Conservation (phyloP, 30 jellyfish, hydroid and myxozoan species). For the Clytia hemisphaerica region DNA sequence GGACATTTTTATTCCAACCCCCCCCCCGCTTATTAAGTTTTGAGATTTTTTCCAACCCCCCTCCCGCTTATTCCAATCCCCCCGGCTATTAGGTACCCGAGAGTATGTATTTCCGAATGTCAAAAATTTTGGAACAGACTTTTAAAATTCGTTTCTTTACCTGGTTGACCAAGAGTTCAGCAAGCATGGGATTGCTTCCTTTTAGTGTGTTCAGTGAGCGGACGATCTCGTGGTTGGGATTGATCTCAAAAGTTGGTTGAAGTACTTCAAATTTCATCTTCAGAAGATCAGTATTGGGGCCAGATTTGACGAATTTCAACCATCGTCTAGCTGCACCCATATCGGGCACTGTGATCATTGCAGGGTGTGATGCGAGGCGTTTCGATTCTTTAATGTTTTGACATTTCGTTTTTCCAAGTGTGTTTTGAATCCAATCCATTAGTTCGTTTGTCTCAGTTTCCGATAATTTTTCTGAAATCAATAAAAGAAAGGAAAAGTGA, state of each 20-base stretch:
- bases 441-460: conserved; percentile 55
- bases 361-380: conserved; percentile 94
- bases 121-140: too few relatives aligned
- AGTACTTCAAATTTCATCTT: conserved; percentile 63
- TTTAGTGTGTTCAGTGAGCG: conserved; percentile 54
- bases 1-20: too few relatives aligned
- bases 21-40: too few relatives aligned
- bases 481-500: not conserved
- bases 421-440: conserved; percentile 62
- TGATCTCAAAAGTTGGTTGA: conserved; percentile 86
- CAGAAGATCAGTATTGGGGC: conserved; percentile 81
- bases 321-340: conserved; percentile 99
- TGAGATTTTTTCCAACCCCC: too few relatives aligned
- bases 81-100: too few relatives aligned
- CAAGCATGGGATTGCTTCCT: conserved; percentile 59
- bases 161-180: conserved; percentile 75
- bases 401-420: conserved; percentile 79
- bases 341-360: conserved; percentile 97
- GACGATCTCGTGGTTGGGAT: conserved; percentile 81
- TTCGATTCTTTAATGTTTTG: conserved; percentile 67
- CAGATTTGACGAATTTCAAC: conserved; percentile 85
- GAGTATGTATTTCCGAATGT: too few relatives aligned
- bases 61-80: too few relatives aligned
- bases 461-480: conserved; percentile 27
- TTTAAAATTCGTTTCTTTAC: too few relatives aligned